Evolutionary conservation across 2,888 invertebrate genomes (phyloP).

Genomic region (Protophormia terraenovae): DNA sequence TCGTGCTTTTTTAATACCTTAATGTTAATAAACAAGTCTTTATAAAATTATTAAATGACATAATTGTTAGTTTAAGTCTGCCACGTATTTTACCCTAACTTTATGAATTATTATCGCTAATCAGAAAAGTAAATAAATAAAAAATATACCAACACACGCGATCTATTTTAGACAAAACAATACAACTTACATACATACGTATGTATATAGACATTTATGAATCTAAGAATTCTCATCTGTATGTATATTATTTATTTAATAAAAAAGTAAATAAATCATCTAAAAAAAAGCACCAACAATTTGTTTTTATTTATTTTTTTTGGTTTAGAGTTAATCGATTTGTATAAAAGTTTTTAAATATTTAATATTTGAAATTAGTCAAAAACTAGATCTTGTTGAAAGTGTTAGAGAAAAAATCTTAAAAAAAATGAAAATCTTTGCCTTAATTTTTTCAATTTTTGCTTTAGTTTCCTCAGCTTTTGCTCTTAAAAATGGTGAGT

Average conservation of each 20-base stretch:
- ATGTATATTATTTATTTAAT: background rate
- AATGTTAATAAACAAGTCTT: too few relatives aligned
- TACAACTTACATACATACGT: background rate
- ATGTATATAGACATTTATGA: background rate
- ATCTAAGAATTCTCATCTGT: background rate
- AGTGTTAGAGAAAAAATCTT: background rate
- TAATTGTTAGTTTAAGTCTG: background rate
- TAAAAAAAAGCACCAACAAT: background rate
- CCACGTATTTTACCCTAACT: background rate
- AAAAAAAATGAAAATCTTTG: conserved; percentile 5
- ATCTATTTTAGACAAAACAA: background rate
- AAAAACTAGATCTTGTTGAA: conserved; percentile 3
- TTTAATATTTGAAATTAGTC: background rate
- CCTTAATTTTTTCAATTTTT: conserved; percentile 56
- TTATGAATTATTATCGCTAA: background rate
- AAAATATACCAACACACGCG: background rate
- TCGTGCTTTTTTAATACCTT: too few relatives aligned
- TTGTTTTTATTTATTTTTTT: background rate
- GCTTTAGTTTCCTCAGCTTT: conserved; percentile 68
- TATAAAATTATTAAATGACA: background rate
- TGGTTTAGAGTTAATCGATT: background rate
- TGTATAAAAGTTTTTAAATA: background rate
- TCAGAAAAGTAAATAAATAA: background rate
- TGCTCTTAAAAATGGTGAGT: conserved; percentile 72
- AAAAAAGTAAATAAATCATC: background rate